Base-by-base conservation (phyloP, 2,113 vertebrate species). In the Pluvialis apricaria region DNA sequence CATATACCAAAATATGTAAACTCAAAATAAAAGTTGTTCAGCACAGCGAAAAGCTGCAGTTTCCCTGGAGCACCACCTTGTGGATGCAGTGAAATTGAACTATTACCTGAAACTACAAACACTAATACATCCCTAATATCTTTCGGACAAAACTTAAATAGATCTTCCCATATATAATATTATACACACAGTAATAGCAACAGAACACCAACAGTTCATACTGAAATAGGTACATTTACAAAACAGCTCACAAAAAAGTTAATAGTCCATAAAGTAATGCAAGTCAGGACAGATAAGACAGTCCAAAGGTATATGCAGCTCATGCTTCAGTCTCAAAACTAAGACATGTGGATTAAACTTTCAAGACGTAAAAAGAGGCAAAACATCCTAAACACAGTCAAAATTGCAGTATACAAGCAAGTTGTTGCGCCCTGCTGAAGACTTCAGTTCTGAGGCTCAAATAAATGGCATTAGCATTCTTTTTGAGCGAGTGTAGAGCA, bases 51-150 rank as follows among this genome's bases (percentile, higher is more conserved):
- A 88, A 58, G 17, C 40, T 66, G 61, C 19, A 1, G 44, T 54
- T 96, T 96, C 86, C 92, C 86, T 96, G 83, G 86, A 96, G 97
- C 95, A 95, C 95, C 97, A 97, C 77, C 96, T 91, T 69, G 96
- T 97, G 97, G 97, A 94, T 45, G 26, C 34, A 62, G 61, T 66
- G 31, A 86, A 88, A 87, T 3, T 28, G 17, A 89, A 87, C 8
- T 38, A 72, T 8, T 47, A 84, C 81, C 40, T 72, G n/a, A 83
- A 92, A 89, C 18, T 65, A 79, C 61, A 75, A 83, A 51, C 29
- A n/a, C 24, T 51, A 32, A 42, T 1, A 51, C 1, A 2, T 32
- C 13, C 18, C 32, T 34, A 81, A 6, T 7, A 79, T 34, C 26
- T 20, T 65, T 4, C 18, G 31, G 51, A 47, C 0, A 3, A 82